Evolutionary conservation across 2,797 vertebrate genomes (phyloP).

Genomic region (Alauda arvensis): DNA sequence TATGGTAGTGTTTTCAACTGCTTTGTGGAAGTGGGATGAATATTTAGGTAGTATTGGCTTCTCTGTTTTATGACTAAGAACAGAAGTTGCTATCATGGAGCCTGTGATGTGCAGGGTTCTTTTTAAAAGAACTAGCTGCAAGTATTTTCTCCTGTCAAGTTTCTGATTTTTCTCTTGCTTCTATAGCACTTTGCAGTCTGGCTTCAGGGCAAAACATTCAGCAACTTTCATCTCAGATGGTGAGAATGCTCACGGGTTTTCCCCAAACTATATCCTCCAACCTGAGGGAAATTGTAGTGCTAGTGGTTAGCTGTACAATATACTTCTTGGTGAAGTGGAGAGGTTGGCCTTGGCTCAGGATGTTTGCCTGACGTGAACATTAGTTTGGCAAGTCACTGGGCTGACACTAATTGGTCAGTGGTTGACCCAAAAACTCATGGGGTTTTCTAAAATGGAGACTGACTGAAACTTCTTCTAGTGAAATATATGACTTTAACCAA

Average conservation of each 20-base stretch:
- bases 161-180: conserved; percentile 23
- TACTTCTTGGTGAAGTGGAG: neutral
- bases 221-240: neutral
- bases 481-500: neutral
- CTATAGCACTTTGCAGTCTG: neutral
- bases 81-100: neutral
- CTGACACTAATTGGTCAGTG: neutral
- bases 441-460: neutral
- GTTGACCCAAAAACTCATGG: neutral
- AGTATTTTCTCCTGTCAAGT: neutral
- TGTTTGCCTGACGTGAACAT: neutral
- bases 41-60: neutral
- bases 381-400: neutral
- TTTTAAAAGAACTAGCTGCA: neutral
- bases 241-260: conserved; percentile 9
- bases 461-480: neutral
- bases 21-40: neutral
- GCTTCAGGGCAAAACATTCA: conserved; percentile 36
- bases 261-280: neutral
- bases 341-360: neutral
- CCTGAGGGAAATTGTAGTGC: neutral
- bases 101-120: neutral
- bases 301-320: neutral
- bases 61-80: neutral
- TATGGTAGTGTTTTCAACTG: neutral